Percentiles rank a stretch among this genome's conserved stretches.
Evolutionary conservation across 2,888 invertebrate genomes (phyloP).

Genomic region (Strigamia maritima): DNA sequence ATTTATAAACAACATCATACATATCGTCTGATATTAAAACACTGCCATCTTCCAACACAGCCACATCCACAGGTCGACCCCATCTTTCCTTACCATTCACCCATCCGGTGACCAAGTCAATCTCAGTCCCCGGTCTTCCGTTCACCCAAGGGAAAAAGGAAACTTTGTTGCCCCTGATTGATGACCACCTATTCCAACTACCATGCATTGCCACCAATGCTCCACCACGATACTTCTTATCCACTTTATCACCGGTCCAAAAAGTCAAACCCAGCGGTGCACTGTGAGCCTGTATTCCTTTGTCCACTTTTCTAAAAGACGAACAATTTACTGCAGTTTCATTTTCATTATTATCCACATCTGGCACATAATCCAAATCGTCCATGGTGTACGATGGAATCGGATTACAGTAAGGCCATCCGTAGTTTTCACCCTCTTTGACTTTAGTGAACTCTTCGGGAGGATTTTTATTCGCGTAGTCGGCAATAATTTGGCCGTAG

Average conservation of each 20-base stretch:
- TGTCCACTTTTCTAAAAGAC: neutral
- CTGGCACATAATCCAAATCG: neutral
- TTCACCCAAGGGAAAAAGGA: neutral
- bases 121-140: neutral
- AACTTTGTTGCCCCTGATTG: conserved; percentile 1
- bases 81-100: neutral
- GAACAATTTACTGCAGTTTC: neutral
- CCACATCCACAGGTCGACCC: conserved; percentile 20
- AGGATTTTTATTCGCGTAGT: conserved; percentile 9
- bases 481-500: neutral
- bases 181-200: neutral
- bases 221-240: neutral
- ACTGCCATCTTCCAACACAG: conserved; percentile 7
- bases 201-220: conserved; percentile 17
- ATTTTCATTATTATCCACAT: neutral
- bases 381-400: neutral
- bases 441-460: neutral
- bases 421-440: neutral
- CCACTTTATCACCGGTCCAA: neutral
- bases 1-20: neutral
- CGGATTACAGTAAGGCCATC: conserved; percentile 27
- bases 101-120: neutral
- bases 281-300: neutral
- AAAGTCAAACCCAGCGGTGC: conserved; percentile 21
- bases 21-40: neutral